Evolutionary conservation across 2,113 vertebrate genomes (phyloP), one percentile per base, ranked within the genome.

Genomic region (Pterophyllum scalare): DNA sequence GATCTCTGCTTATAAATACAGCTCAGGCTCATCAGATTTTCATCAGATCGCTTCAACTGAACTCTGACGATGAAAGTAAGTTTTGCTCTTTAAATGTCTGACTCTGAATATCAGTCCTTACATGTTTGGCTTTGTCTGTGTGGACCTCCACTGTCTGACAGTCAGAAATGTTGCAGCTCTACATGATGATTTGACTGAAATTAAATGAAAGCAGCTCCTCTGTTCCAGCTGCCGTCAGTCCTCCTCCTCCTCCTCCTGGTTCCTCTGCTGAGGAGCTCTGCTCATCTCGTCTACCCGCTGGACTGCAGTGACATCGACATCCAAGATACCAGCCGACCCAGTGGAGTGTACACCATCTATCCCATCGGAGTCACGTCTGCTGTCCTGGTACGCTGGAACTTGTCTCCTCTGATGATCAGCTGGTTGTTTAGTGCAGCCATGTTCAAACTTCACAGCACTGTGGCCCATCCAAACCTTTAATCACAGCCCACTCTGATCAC

Each of bases 281-380:
- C 19, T 10, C 40, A 6, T 2, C 15, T 72, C n/a, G 1, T 54
- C n/a, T 17, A 49, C 0, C 79, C 87, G 0, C 0, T 62, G 6
- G 76, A 85, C 80, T 88, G 87, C 76, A 72, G 13, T 5, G 60
- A 85, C 31, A 31, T 88, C 57, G 10, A 57, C 20, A 3, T 31
- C 1, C 1, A 74, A 0, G 17, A 77, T 28, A 49, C 7, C 3
- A 79, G 19, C 59, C 11, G 1, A 6, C 13, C 46, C 60, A 86
- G 80, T 2, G 83, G 76, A 38, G 83, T 85, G 20, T 76, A 81
- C 82, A 78, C 79, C 59, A 81, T 84, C 75, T 88, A 72, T 17
- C 86, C 86, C 28, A 62, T 78, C 3, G 86, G 82, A 26, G 2
- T 49, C 49, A 81, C 58, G 1, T 88, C 86, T 38, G 82, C 74